Conservation (phyloP, 2,797 vertebrate species). For the Sebastolobus alascanus region DNA sequence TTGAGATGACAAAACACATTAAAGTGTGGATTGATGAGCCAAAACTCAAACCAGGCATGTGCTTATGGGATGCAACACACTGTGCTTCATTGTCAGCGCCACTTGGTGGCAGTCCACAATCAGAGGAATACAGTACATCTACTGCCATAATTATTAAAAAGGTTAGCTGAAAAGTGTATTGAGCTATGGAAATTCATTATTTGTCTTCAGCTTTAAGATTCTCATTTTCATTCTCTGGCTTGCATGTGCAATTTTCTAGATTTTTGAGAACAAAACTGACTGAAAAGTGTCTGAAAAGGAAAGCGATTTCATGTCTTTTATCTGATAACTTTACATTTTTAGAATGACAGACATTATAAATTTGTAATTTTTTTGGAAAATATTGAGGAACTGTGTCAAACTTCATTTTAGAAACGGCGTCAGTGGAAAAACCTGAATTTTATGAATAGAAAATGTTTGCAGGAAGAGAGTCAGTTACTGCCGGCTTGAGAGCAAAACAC, state of each 20-base stretch:
- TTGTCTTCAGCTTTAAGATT: background rate
- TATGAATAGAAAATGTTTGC: background rate
- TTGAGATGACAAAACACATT: constrained; percentile 16
- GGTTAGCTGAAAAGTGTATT: background rate
- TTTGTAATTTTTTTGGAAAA: background rate
- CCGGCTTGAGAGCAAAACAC: background rate
- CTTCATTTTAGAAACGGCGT: background rate
- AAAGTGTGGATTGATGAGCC: background rate
- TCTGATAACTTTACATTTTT: background rate
- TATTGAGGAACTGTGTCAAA: background rate
- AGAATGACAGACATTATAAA: background rate
- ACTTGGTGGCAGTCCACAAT: constrained; percentile 69
- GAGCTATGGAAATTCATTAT: background rate
- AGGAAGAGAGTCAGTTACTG: background rate
- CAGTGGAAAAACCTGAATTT: background rate
- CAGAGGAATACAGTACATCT: background rate
- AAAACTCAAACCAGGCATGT: constrained; percentile 1
- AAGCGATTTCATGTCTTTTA: background rate
- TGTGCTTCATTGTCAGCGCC: constrained; percentile 40
- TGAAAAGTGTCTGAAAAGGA: background rate
- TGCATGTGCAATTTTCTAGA: background rate
- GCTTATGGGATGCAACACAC: background rate
- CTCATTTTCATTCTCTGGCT: background rate
- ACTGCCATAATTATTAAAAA: background rate
- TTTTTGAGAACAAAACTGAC: background rate